Base-by-base conservation (phyloP, 2,113 vertebrate genomes). In the Caranx melampygus region DNA sequence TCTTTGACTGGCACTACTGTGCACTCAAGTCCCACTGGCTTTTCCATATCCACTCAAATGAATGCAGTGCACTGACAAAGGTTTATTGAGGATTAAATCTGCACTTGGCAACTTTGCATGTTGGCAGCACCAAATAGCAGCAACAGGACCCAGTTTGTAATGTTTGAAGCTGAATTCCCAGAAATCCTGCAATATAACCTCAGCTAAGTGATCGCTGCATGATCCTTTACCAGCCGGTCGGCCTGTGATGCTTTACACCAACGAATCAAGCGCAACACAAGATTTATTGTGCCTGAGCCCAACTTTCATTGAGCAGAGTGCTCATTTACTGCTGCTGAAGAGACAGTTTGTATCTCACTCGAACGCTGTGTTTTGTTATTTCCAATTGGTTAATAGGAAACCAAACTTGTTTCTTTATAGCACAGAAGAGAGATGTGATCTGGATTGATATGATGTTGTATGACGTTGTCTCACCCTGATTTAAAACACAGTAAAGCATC, bases 1-100 rank as follows among this genome's bases (percentile, higher is more conserved):
- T 75, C 44, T 78, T 72, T 84, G 81, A 87, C 70, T 45, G 70
- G 69, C 47, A 72, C 58, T 69, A 55, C 71, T 67, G 63, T 75
- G 63, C 62, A 47, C 44, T 55, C 6, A 74, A 60, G 62, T 70
- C 82, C 75, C 75, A 31, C 47, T 66, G 62, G 49, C 33, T 47
- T 81, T 82, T 75, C 70, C 35, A 59, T 58, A 69, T 72, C 71
- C 63, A 76, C 64, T 65, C 35, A 75, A 83, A 88, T 63, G 31
- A 75, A 76, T 1, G 15, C 11, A 34, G 52, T 62, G 44, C 70
- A 73, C 52, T 83, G 79, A 91, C 67, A 76, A 83, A 65, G 67
- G 63, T 87, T 81, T 84, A 82, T 66, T 77, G 68, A 79, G 82
- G 82, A 84, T 84, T 77, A 79, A 81, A 79, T 78, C 86, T 87